Evolutionary conservation across 2,797 vertebrate genomes (phyloP).

Genomic region (Aldrovandia affinis): DNA sequence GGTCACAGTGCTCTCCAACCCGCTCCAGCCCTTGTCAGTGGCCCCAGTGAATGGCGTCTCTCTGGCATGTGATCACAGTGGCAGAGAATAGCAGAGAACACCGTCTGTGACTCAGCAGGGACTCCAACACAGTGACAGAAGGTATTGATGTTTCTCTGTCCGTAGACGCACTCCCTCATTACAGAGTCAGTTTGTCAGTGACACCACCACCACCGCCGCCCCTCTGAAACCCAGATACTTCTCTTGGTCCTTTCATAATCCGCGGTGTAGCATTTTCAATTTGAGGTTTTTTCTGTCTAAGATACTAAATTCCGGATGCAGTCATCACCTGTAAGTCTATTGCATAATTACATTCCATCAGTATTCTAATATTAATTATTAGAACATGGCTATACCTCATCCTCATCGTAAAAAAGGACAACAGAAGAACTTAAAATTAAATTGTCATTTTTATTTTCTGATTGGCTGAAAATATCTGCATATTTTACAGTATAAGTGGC

Average conservation of each 20-base stretch:
- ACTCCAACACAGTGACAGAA: conserved; percentile 54
- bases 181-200: conserved; percentile 38
- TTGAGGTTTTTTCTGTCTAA: background rate
- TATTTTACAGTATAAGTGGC: background rate
- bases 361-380: background rate
- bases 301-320: background rate
- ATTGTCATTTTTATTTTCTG: background rate
- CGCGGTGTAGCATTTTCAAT: background rate
- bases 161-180: conserved; percentile 33
- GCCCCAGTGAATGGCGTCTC: background rate
- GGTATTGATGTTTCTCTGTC: conserved; percentile 62
- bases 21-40: background rate
- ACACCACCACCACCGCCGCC: background rate
- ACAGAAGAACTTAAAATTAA: background rate
- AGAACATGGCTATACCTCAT: background rate
- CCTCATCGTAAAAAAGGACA: background rate
- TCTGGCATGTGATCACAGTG: background rate
- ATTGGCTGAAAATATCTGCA: background rate
- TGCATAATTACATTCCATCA: background rate
- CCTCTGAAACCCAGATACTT: background rate
- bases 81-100: conserved; percentile 50
- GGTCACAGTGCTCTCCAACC: background rate
- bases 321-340: background rate
- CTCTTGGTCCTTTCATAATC: background rate
- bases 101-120: conserved; percentile 68